Base-by-base conservation (phyloP, 1,140 invertebrate species). In the Odontomachus brunneus region DNA sequence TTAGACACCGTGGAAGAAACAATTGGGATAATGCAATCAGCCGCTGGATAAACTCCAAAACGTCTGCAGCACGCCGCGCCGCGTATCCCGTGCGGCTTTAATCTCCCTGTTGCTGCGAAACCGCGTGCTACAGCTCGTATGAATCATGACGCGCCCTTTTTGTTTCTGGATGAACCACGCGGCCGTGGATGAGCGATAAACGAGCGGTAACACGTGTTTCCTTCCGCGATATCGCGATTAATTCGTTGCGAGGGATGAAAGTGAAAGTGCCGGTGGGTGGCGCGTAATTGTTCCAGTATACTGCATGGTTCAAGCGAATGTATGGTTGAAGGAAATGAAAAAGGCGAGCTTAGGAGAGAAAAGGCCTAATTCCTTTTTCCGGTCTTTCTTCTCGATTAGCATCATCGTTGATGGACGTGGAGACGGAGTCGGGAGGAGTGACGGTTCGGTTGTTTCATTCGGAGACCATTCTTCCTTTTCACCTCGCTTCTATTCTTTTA, bases 1-100 rank as follows among this genome's bases (percentile, higher is more conserved):
- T 71, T 57, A 59, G 38, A 71, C 75, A 59, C 14, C 29, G 33
- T n/a, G 65, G 75, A 80, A 80, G 75, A 71, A 80, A 80, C 75
- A 80, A 80, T 80, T 55, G 65, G 65, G 44, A 69, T 78, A 71
- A 80, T 59, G 24, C 33, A 71, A 80, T 80, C 65, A 17, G 17
- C 22, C 51, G 38, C 75, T 80, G 65, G 51, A 67, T 55, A 19
- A n/a, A 33, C 53, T 33, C 33, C 63, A 78, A 69, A 57, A 26
- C 17, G 26, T 14, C 15, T 22, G 65, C 19, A 71, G 69, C 75
- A 55, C 33, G 26, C 33, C 17, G 59, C 49, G 15, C 29, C 0
- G 3, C 17, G 11, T 24, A 53, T 44, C n/a, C n/a, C 4, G 3
- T 17, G 17, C 48, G 24, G 9, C 14, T 44, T 44, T 44, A 44